Evolutionary conservation across 2,888 invertebrate species (phyloP).

Genomic region (Cantharis lateralis): DNA sequence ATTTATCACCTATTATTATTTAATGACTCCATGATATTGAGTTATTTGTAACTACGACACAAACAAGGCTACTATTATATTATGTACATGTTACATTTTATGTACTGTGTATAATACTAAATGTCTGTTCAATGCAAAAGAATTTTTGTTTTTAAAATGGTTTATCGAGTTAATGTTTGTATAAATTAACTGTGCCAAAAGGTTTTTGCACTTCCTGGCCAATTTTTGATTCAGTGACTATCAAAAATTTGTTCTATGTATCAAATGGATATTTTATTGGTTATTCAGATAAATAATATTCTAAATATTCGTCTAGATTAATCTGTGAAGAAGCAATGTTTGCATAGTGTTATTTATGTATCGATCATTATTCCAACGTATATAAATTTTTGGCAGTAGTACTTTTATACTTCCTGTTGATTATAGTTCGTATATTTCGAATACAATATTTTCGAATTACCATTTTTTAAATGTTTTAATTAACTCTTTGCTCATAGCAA

Average conservation of each 20-base stretch:
- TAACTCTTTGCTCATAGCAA: not conserved
- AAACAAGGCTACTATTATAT: not conserved
- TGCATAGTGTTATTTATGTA: not conserved
- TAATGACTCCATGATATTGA: not conserved
- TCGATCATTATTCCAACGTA: not conserved
- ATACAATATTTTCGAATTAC: not conserved
- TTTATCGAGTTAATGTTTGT: not conserved
- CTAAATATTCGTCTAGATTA: not conserved
- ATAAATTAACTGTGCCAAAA: not conserved
- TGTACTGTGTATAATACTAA: not conserved
- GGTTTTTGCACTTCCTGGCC: not conserved
- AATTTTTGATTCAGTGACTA: not conserved
- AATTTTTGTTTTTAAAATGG: not conserved
- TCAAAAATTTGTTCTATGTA: not conserved
- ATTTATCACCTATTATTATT: not conserved
- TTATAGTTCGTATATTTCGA: not conserved
- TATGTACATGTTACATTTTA: not conserved
- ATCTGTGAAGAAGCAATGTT: not conserved
- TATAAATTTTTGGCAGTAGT: not conserved
- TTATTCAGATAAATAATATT: not conserved
- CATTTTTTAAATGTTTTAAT: not conserved
- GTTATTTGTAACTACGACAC: not conserved
- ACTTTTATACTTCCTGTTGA: not conserved
- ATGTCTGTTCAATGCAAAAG: not conserved
- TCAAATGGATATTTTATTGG: not conserved